Base-by-base conservation (phyloP, 2,888 invertebrate genomes). In the Zhuqinia jingwanae region DNA sequence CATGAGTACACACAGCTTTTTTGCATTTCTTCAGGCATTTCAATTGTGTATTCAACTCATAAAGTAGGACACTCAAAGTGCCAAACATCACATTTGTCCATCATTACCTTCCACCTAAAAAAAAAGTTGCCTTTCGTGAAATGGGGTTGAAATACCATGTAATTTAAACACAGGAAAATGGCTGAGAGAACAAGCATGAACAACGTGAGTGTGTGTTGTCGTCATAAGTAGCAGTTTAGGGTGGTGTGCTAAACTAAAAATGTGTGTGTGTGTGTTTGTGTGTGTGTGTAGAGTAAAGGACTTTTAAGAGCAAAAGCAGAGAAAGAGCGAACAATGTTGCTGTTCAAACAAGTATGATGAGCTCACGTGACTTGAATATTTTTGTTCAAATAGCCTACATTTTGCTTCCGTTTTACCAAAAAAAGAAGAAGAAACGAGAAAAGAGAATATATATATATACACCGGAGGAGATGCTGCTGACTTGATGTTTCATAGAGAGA, bases 331-430 rank as follows among this genome's bases (percentile, higher is more conserved):
- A 83, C 75, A 47, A 73, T 80, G 68, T 68, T 80, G 68, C 68
- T 70, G 73, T 78, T 85, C 85, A 85, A 85, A 80, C 85, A 85
- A 85, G 85, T 80, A 80, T 85, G 80, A 85, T 85, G 80, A 75
- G 80, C 78, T 30, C 85, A 79, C 85, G 85, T 85, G 85, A 85
- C 85, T 80, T 36, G 85, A 85, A 85, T 85, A 85, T 76, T 73
- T 79, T 80, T 85, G 73, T 36, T 22, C 78, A 78, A 78, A 77
- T 79, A 85, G 73, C 79, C 79, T 78, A 78, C 68, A 77, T 78
- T 84, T 78, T 84, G 75, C 50, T 84, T 78, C 84, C 84, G 78
- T 50, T 78, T 78, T 81, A 10, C 27, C 68, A 80, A 68, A 60
- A 77, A 50, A 2, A 27, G 36, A 25, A 8, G 53, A 25, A 27